Percentiles rank a stretch among this genome's conserved stretches.
Evolutionary conservation across 1,140 invertebrate species (phyloP).

Genomic region (Neodiprion lecontei): DNA sequence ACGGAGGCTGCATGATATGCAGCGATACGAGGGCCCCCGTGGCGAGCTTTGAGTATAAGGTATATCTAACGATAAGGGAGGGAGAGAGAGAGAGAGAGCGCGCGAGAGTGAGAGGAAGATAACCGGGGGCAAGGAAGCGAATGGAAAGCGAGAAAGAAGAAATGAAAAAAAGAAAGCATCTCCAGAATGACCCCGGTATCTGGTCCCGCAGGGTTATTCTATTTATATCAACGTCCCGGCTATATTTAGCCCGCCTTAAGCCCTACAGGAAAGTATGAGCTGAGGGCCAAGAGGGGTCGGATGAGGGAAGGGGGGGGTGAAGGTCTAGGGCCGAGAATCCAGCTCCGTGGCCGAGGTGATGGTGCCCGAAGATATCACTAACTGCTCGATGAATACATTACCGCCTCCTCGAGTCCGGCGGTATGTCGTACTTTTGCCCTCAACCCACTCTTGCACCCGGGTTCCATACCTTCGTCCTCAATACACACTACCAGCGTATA

Average conservation of each 20-base stretch:
- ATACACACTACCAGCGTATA: neutral
- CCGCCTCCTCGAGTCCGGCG: neutral
- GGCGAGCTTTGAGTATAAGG: too few species aligned
- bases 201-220: slow-evolving; percentile 46
- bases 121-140: slow-evolving; percentile 22
- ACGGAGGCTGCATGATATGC: too few species aligned
- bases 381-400: neutral
- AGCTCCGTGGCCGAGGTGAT: neutral
- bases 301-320: neutral
- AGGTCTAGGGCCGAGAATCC: neutral
- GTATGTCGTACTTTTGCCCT: neutral
- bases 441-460: neutral
- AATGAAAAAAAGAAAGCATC: too few species aligned
- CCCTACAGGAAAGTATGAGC: slow-evolving; percentile 36
- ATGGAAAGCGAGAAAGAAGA: slow-evolving; percentile 8
- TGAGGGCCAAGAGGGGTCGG: neutral
- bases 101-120: slow-evolving; percentile 15
- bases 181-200: slow-evolving; percentile 33
- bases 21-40: too few species aligned
- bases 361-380: slow-evolving; percentile 4
- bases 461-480: neutral
- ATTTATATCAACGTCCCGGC: slow-evolving; percentile 43
- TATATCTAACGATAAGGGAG: too few species aligned
- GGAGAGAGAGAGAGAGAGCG: slow-evolving; percentile 6
- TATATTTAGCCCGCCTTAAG: slow-evolving; percentile 50